Conservation (phyloP, 2,888 invertebrate genomes). For the Erynnis tages region DNA sequence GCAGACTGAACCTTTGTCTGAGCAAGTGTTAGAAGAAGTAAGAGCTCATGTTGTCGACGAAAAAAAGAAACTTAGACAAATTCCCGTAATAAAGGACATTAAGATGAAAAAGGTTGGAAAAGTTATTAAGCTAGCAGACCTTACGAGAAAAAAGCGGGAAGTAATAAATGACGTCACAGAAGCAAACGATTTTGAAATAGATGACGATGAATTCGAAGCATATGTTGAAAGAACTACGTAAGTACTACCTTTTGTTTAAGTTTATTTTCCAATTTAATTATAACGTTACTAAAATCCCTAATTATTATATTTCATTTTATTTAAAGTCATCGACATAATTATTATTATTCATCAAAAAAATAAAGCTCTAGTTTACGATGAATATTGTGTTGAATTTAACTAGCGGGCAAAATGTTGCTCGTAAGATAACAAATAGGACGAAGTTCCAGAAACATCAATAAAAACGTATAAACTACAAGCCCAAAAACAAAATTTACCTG, state of each 20-base stretch:
- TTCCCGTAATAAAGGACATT: conserved; percentile 55
- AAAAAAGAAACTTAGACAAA: conserved; percentile 45
- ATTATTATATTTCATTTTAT: too few species aligned
- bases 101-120: conserved; percentile 63
- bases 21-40: conserved; percentile 55
- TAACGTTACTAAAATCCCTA: too few species aligned
- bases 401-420: too few species aligned
- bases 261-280: too few species aligned
- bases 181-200: conserved; percentile 1
- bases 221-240: conserved; percentile 60
- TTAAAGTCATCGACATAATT: too few species aligned
- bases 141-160: conserved; percentile 47
- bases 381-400: too few species aligned
- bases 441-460: too few species aligned
- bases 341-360: too few species aligned
- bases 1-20: conserved; percentile 58
- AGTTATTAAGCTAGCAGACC: conserved; percentile 53
- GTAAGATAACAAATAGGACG: too few species aligned
- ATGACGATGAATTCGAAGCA: conserved; percentile 44
- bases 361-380: too few species aligned
- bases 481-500: too few species aligned
- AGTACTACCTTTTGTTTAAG: conserved; percentile 39
- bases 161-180: conserved; percentile 1
- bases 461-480: too few species aligned
- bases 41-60: conserved; percentile 55